Evolutionary conservation across 1,140 invertebrate genomes (phyloP), one percentile per base, ranked within the genome.

Genomic region (Drepana arcuata): DNA sequence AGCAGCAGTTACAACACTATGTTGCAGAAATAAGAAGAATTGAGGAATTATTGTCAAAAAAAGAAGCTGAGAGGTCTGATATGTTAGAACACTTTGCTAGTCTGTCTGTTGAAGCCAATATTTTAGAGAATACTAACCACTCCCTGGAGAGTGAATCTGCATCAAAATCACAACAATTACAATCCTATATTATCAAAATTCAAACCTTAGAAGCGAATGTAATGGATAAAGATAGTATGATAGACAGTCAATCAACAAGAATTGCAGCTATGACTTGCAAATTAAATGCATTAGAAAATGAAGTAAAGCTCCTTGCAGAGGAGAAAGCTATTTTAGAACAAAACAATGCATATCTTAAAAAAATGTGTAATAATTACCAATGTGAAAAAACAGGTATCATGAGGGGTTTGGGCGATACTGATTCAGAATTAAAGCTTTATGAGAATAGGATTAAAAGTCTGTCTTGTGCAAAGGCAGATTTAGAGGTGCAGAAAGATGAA

Each of bases 81-180:
- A 88, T 92, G 86, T 55, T 92, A 41, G 89, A 92, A 68, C 88
- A 92, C 38, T 92, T 90, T 68, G 85, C 88, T 42, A 88, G 87
- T 61, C 68, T 92, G 4, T 90, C 88, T 31, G 70, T 90, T 23
- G 90, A 92, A 75, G 89, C 90, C 2, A 90, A 87, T 28, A 85
- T 88, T 46, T 75, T 92, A 43, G 90, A 92, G 68, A 90, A 84
- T 41, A 91, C 87, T 44, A 92, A 92, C 67, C 89, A 91, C 50
- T 89, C 88, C 24, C 82, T 92, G 24, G 90, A 92, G 62, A 88
- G 83, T 36, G 89, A 91, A 69, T 88, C 89, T 6, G 87, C 86
- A 12, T 88, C 89, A 34, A 87, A 86, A 18, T 87, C 74, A 46
- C 9, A 68, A 12, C 77, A 84, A 44, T 49, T 88, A 34, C 67